Conservation (phyloP, 2,113 vertebrate species). For the Bubalus kerabau region DNA sequence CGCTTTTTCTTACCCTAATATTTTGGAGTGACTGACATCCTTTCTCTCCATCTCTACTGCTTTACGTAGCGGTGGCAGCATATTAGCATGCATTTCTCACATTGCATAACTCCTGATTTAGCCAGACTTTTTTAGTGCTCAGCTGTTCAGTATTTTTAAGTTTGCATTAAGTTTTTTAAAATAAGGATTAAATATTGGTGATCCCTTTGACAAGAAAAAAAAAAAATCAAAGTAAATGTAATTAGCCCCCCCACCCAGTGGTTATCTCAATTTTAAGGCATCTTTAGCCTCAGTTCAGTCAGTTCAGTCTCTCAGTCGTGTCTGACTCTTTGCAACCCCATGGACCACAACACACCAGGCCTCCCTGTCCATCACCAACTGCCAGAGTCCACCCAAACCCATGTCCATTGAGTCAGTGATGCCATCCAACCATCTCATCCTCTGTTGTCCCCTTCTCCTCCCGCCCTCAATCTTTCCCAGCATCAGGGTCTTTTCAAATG, state of each 20-base stretch:
- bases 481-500: not conserved
- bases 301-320: not conserved
- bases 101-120: not conserved
- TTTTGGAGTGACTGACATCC: not conserved
- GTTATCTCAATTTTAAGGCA: not conserved
- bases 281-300: not conserved
- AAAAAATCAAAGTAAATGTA: not conserved
- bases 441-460: not conserved
- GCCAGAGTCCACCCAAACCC: not conserved
- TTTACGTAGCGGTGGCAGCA: not conserved
- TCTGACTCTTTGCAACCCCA: not conserved
- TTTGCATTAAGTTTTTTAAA: not conserved
- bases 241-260: not conserved
- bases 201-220: not conserved
- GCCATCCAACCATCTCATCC: not conserved
- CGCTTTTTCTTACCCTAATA: not conserved
- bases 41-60: not conserved
- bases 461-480: not conserved
- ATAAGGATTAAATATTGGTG: not conserved
- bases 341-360: not conserved
- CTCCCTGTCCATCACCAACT: not conserved
- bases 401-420: not conserved
- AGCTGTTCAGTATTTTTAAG: not conserved
- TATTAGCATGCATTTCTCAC: not conserved
- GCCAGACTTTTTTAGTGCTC: not conserved